Evolutionary conservation across 2,888 invertebrate genomes (phyloP), one percentile per base, ranked within the genome.

Genomic region (Phortica okadai): DNA sequence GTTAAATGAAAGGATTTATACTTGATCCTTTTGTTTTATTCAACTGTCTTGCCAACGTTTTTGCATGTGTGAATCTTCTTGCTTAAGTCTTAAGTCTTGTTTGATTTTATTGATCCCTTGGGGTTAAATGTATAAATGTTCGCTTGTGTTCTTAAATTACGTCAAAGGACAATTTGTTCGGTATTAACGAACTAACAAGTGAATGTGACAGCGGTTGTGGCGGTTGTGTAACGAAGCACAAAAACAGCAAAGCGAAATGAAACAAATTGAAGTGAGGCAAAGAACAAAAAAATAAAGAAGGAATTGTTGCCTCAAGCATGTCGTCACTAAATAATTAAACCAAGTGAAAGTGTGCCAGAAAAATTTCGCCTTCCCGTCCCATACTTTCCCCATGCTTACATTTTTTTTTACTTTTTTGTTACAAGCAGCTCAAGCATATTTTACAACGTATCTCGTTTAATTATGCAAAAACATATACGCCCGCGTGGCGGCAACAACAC

Each of bases 151-250:
- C n/a, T 84, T 85, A 84, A 84, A 82, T 85, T 84, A 84, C 84
- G 84, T 82, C 84, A 85, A 84, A 85, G 80, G 82, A 79, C 86
- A 83, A 85, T 83, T 85, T 84, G 81, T 72, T 78, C 77, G 62
- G 84, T 79, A 82, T 84, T 84, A 83, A 81, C 79, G 81, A 75
- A 75, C 16, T 33, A 45, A 45, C 41, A 67, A 67, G 44, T 21
- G 14, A 16, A 14, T 14, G 14, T 11, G n/a, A 66, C 42, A 41
- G 11, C 59, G 21, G 16, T 33, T 33, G 33, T 33, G 33, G 33
- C 33, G 33, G 2, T 33, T 0, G 33, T 33, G 33, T 33, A 33
- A 33, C 33, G 33, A 62, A 5, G 62, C 7, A 62, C 62, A 16
- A 62, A 33, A 54, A 54, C 54, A 54, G n/a, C 54, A 54, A 54